Evolutionary conservation across 2,113 vertebrate genomes (phyloP).

Genomic region (Catharus minimus): DNA sequence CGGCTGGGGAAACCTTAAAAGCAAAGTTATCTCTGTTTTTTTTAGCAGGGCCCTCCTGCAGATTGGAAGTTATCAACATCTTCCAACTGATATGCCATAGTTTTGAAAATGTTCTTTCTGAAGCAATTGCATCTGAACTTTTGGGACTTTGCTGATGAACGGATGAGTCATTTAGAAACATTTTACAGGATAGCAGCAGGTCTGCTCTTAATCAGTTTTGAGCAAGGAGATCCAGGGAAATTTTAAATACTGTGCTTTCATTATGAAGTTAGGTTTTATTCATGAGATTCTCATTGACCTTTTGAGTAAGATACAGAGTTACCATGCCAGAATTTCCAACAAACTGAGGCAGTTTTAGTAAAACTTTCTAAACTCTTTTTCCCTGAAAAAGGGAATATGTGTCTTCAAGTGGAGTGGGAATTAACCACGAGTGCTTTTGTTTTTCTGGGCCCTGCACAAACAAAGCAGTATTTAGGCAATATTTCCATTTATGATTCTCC

Average conservation of each 20-base stretch:
- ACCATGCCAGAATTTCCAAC: constrained; percentile 24
- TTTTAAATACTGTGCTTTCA: constrained; percentile 53
- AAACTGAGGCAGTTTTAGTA: not conserved
- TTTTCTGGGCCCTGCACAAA: not conserved
- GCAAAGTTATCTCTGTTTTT: not conserved
- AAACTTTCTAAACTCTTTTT: not conserved
- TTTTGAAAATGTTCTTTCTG: constrained; percentile 39
- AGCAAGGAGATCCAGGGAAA: constrained; percentile 35
- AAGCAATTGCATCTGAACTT: constrained; percentile 51
- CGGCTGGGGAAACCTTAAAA: constrained; percentile 8
- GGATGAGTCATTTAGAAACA: constrained; percentile 28
- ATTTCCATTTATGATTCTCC: not conserved
- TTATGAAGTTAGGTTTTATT: constrained; percentile 39
- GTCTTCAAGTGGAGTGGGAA: not conserved
- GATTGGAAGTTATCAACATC: constrained; percentile 10
- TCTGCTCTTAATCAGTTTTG: constrained; percentile 26
- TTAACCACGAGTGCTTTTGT: not conserved
- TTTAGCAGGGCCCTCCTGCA: not conserved
- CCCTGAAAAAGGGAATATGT: not conserved
- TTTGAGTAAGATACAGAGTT: constrained; percentile 25
- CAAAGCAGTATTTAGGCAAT: not conserved
- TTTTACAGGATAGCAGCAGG: constrained; percentile 24
- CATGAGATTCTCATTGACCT: constrained; percentile 56
- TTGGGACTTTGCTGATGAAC: constrained; percentile 17
- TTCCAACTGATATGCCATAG: not conserved